Evolutionary conservation across 2,113 vertebrate species (phyloP).

Genomic region (Apteryx mantelli): DNA sequence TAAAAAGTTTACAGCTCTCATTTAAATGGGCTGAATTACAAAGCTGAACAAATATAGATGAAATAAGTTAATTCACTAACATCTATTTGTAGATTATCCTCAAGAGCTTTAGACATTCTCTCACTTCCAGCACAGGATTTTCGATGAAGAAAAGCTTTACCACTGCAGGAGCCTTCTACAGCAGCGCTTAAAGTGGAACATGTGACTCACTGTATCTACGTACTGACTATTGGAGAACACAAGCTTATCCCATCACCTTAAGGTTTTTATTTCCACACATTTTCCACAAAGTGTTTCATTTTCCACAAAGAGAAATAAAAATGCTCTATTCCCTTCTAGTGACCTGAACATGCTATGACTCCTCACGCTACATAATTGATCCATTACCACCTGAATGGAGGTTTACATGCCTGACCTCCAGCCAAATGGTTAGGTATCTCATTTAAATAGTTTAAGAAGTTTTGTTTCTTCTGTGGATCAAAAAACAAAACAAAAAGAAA

Average conservation of each 20-base stretch:
- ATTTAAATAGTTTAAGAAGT: neutral
- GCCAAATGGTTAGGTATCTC: neutral
- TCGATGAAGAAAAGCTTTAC: neutral
- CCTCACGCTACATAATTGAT: neutral
- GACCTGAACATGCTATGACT: neutral
- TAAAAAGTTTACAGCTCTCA: neutral
- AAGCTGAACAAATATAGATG: neutral
- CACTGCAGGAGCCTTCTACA: neutral
- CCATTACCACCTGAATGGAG: neutral
- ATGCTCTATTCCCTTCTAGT: neutral
- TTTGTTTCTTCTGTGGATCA: neutral
- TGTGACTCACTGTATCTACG: accelerated
- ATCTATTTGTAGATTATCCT: neutral
- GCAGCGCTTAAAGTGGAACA: neutral
- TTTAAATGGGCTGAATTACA: neutral
- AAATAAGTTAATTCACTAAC: neutral
- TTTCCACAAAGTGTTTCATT: neutral
- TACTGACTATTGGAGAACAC: neutral
- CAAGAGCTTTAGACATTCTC: neutral
- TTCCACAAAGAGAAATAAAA: neutral
- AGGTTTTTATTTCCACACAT: neutral
- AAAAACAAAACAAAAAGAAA: neutral
- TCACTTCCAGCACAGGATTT: neutral
- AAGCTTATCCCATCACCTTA: neutral
- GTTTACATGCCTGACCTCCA: neutral